Base-by-base conservation (phyloP, 2,113 vertebrate genomes). In the Colossoma macropomum region DNA sequence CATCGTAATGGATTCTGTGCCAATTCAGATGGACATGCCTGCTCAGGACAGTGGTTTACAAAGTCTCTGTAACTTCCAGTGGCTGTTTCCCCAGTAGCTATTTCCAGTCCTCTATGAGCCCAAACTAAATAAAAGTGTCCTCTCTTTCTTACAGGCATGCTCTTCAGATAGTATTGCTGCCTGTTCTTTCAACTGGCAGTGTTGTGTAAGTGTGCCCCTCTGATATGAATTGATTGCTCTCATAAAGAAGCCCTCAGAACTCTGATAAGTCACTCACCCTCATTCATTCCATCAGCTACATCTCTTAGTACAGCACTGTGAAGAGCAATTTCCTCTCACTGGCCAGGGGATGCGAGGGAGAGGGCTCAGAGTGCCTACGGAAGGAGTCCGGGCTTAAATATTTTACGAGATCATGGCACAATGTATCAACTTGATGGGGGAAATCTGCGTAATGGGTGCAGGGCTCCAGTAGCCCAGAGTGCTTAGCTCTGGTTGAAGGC, bases 371-470 rank as follows among this genome's bases (percentile, higher is more conserved):
- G 70, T 78, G 73, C 77, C 66, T 80, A 66, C 19, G 68, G 68
- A 87, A 82, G 76, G 76, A 79, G 45, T 66, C 50, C 76, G 74
- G 38, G 6, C 78, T 83, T 87, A 85, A 89, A 89, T 89, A 85
- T 86, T 87, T 77, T 65, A 87, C 54, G 30, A 84, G 78, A 63
- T 68, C 60, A 25, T 75, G 70, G 75, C 75, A 79, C 54, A 84
- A 73, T 34, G 74, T 77, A 77, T 82, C 78, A 76, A 34, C 77
- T 72, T 80, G 72, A 86, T 84, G 73, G 75, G 65, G 60, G 73
- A 77, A 77, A 72, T 80, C 66, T 34, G 23, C 71, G 38, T 81
- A 78, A 88, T 84, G 63, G 69, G 69, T 27, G 25, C n/a, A 17
- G 45, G 74, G 73, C 56, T 65, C 45, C 79, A 34, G 19, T 60